A percentile compares a stretch with the other conserved stretches of the same genome.
Evolutionary conservation across 2,888 invertebrate genomes (phyloP).

Genomic region (Hedychridium roseum): DNA sequence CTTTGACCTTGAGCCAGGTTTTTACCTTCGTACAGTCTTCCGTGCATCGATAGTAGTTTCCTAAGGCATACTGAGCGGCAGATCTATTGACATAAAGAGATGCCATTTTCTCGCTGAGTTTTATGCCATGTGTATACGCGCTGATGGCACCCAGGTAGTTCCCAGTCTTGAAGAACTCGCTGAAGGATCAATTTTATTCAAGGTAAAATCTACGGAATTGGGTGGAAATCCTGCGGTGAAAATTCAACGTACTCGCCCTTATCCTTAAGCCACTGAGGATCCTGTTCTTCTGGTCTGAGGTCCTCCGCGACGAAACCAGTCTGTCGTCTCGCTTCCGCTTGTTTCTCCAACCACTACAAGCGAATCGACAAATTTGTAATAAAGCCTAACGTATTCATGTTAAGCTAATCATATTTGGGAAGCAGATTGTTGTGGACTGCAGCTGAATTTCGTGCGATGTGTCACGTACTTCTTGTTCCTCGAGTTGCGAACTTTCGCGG

Average conservation of each 20-base stretch:
- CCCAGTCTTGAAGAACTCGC: slow-evolving; percentile 76
- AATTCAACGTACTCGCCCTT: slow-evolving; percentile 74
- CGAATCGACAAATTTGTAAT: background rate
- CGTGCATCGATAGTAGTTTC: slow-evolving; percentile 77
- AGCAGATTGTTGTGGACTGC: too few relatives aligned
- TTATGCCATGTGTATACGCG: slow-evolving; percentile 82
- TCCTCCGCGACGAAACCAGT: slow-evolving; percentile 77
- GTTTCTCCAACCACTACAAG: slow-evolving; percentile 76
- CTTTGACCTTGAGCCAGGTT: background rate
- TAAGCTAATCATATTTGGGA: background rate
- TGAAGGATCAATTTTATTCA: slow-evolving; percentile 37
- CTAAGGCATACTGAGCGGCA: slow-evolving; percentile 79
- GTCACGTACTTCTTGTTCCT: slow-evolving; percentile 73
- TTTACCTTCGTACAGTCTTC: slow-evolving; percentile 69
- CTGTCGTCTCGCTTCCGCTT: slow-evolving; percentile 75
- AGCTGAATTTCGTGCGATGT: too few relatives aligned
- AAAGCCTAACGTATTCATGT: background rate
- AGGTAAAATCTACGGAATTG: slow-evolving; percentile 7
- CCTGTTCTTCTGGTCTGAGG: slow-evolving; percentile 79
- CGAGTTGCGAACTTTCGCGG: slow-evolving; percentile 74
- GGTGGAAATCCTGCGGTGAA: background rate
- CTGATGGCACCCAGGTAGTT: slow-evolving; percentile 84
- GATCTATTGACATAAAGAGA: slow-evolving; percentile 80
- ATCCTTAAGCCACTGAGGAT: slow-evolving; percentile 82
- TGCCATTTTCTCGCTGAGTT: slow-evolving; percentile 75